Evolutionary conservation across 2,113 vertebrate genomes (phyloP).

Genomic region (Globicephala melas): DNA sequence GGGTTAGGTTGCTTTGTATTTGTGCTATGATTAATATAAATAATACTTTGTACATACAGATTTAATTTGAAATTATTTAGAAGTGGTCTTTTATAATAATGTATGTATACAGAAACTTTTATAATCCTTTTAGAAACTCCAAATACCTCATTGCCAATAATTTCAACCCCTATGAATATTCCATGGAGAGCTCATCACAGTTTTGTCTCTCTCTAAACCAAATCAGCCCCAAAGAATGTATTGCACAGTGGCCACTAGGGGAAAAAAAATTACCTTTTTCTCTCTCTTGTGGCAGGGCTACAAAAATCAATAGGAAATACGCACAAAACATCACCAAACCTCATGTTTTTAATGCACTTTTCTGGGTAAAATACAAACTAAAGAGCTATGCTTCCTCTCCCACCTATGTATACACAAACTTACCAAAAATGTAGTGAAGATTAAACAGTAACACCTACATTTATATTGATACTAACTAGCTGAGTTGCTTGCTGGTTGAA

Average conservation of each 20-base stretch:
- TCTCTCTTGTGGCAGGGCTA: neutral
- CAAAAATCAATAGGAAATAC: neutral
- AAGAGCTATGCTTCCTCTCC: neutral
- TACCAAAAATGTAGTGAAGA: neutral
- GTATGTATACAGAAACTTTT: neutral
- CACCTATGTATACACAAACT: neutral
- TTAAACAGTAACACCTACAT: neutral
- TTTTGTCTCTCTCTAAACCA: neutral
- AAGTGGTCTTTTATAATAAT: neutral
- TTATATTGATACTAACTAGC: neutral
- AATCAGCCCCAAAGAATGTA: neutral
- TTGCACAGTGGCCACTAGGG: neutral
- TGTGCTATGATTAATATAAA: neutral
- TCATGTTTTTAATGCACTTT: neutral
- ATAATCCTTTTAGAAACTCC: neutral
- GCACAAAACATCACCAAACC: neutral
- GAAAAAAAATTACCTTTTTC: neutral
- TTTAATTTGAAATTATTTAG: neutral
- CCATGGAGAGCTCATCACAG: neutral
- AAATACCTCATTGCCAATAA: neutral
- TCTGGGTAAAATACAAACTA: neutral
- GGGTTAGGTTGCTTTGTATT: neutral
- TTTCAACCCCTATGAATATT: neutral
- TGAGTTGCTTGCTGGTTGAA: neutral
- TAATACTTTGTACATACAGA: neutral